Conservation (phyloP, 2,888 invertebrate species). For the Piscicola geometra region DNA sequence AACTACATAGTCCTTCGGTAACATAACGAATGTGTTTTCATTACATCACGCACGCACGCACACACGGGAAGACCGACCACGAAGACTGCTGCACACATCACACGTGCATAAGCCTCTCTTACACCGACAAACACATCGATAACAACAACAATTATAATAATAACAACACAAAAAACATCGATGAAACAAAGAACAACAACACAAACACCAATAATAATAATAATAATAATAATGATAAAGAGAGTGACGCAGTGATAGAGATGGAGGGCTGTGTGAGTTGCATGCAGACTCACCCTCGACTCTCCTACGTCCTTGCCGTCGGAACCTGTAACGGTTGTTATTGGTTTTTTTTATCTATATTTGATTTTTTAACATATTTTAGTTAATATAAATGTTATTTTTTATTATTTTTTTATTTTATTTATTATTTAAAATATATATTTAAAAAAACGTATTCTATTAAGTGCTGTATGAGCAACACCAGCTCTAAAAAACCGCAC, state of each 20-base stretch:
- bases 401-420: no score
- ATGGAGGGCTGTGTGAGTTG: neutral
- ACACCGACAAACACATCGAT: neutral
- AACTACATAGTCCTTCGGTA: no score
- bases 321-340: conserved; percentile 2
- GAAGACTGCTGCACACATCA: neutral
- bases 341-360: no score
- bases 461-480: no score
- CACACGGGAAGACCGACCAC: neutral
- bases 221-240: neutral
- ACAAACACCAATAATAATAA: neutral
- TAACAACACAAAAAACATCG: neutral
- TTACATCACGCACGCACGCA: neutral
- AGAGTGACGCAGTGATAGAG: neutral
- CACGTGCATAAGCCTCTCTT: neutral
- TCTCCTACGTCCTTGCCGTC: neutral
- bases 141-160: neutral
- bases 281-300: neutral
- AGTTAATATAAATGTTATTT: no score
- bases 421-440: no score
- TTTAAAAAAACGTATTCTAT: no score
- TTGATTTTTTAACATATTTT: no score
- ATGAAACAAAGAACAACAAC: neutral
- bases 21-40: no score
- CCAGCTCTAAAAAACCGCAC: neutral